Percentiles rank a stretch among this genome's conserved stretches.
Conservation (phyloP, 2,888 invertebrate species). For the Himalopsyche kuldschensis region DNA sequence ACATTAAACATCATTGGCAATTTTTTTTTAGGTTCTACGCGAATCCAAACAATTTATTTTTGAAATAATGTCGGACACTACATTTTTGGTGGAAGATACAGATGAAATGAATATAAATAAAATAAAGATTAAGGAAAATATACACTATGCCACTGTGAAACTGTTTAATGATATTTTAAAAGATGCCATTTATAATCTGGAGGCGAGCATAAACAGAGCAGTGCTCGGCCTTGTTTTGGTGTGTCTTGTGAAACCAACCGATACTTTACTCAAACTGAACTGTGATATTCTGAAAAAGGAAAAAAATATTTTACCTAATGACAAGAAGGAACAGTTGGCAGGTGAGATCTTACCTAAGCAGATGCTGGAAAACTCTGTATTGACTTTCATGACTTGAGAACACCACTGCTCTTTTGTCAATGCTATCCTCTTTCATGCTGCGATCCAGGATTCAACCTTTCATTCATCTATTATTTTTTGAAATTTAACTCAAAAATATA, state of each 20-base stretch:
- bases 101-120: conserved; percentile 7
- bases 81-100: conserved; percentile 18
- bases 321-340: background rate
- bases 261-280: background rate
- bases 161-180: conserved; percentile 29
- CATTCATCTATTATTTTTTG: too few relatives aligned
- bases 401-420: too few relatives aligned
- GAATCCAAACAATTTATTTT: conserved; percentile 30
- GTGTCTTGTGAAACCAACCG: conserved; percentile 33
- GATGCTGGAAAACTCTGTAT: too few relatives aligned
- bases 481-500: too few relatives aligned
- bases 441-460: too few relatives aligned
- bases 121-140: conserved; percentile 24
- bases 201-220: conserved; percentile 40
- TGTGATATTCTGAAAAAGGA: background rate
- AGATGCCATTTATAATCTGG: conserved; percentile 30
- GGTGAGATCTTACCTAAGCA: background rate
- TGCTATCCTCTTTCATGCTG: too few relatives aligned
- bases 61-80: conserved; percentile 16
- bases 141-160: conserved; percentile 31
- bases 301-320: background rate
- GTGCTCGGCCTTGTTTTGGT: conserved; percentile 39
- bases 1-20: background rate
- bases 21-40: conserved; percentile 29
- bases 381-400: too few relatives aligned